phyloP scores from a whole-genome alignment of 2,113 vertebrate species.

The Protomyctophum bolini region DNA sequence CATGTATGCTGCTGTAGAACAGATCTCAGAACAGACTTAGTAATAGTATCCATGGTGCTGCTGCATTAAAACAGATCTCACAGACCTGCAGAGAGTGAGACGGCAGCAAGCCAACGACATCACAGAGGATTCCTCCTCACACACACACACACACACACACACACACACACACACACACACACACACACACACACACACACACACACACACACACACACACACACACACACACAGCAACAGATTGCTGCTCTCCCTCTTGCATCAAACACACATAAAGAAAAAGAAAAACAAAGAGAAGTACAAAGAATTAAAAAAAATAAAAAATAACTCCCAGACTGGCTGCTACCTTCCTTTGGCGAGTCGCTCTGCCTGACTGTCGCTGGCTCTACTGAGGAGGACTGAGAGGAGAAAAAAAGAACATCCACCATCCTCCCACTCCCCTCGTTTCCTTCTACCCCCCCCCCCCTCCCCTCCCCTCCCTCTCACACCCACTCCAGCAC shows the following conservation, averaged over 20 bases:
- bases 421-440: conserved; percentile 9
- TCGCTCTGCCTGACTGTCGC: too few relatives aligned
- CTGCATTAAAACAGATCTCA: too few relatives aligned
- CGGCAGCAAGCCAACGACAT: not conserved
- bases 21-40: too few relatives aligned
- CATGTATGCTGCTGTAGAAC: conserved; percentile 63
- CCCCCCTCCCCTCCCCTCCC: conserved; percentile 25
- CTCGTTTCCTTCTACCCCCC: conserved; percentile 19
- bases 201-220: too few relatives aligned
- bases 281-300: not conserved
- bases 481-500: conserved; percentile 9
- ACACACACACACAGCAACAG: too few relatives aligned
- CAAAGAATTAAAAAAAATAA: not conserved
- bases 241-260: too few relatives aligned
- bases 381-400: not conserved
- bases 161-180: too few relatives aligned
- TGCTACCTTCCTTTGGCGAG: conserved; percentile 22
- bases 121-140: not conserved
- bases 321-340: conserved; percentile 8
- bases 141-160: too few relatives aligned
- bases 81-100: too few relatives aligned
- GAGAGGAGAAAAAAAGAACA: conserved; percentile 23
- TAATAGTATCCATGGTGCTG: too few relatives aligned
- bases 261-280: not conserved
- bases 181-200: too few relatives aligned